A percentile compares a stretch with the other conserved stretches of the same genome.
phyloP scores from a whole-genome alignment of 2,888 invertebrate species.

The Endotricha flammealis region DNA sequence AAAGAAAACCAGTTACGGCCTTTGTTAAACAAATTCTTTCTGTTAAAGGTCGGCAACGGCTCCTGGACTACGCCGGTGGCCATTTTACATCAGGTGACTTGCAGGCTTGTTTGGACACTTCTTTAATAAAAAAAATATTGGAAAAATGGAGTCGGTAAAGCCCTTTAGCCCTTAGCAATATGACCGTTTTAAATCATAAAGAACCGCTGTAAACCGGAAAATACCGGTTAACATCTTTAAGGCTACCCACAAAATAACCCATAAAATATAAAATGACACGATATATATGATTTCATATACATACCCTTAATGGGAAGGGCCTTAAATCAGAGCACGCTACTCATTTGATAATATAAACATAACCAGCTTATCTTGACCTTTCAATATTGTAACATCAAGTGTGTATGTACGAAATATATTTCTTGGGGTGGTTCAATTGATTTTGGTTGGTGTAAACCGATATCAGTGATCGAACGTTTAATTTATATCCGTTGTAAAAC shows the following conservation, averaged over 20 bases:
- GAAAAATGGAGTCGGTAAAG: too few species aligned
- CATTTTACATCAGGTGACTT: too few species aligned
- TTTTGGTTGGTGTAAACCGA: constrained; percentile 15
- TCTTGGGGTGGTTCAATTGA: constrained; percentile 9
- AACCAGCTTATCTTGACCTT: not conserved
- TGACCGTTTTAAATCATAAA: too few species aligned
- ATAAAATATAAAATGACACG: not conserved
- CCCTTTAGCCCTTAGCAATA: too few species aligned
- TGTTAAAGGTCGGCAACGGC: too few species aligned
- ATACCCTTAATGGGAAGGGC: constrained; percentile 1
- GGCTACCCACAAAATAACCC: not conserved
- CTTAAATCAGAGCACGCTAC: constrained; percentile 7
- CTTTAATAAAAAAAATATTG: too few species aligned
- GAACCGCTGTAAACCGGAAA: not conserved
- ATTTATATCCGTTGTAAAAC: constrained; percentile 23
- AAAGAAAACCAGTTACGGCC: too few species aligned
- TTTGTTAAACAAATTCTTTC: too few species aligned
- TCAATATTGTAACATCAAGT: not conserved
- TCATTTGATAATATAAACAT: constrained; percentile 10
- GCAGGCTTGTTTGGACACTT: too few species aligned
- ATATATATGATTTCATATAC: not conserved
- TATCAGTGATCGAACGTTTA: constrained; percentile 19
- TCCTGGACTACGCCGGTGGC: too few species aligned
- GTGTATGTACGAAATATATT: not conserved
- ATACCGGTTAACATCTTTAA: not conserved